Base-by-base conservation (phyloP, 1,140 invertebrate species). In the Gryon sp. region DNA sequence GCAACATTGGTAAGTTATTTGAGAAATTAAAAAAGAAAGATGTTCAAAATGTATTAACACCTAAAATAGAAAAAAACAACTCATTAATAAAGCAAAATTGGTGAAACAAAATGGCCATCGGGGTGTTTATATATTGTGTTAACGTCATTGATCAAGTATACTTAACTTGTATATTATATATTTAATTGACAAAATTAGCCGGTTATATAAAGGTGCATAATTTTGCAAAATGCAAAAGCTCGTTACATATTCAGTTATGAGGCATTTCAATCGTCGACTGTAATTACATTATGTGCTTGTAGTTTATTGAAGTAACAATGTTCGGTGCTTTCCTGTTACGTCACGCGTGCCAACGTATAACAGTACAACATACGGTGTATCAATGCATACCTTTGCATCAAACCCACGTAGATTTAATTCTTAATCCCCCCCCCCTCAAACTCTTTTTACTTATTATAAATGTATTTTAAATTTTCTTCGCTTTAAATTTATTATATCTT, bases 321-420 rank as follows among this genome's bases (percentile, higher is more conserved):
- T 69, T 77, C 68, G 53, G 76, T 76, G 66, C 80, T 82, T 86
- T 86, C 80, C 83, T 83, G 83, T 84, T 83, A 82, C 82, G 83
- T 86, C 81, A 85, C 81, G 83, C 82, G 83, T 85, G 83, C 83
- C 83, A 79, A 83, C 76, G 81, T 78, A 86, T 86, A 86, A 86
- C 84, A 86, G 84, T 84, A 84, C 79, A 79, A 52, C 59, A 55
- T 80, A 81, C 76, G 76, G 79, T 81, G 73, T 76, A 79, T 66
- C 43, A 65, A 19, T 75, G 63, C 60, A 72, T 72, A 77, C 60
- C 45, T 77, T 59, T 55, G 62, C 60, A 77, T 66, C 75, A 72
- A 72, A 70, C 40, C 45, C 57, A 24, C 12, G 32, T 11, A 12
- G 1, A 34, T 12, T 12, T 11, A 9, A 12, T 12, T 34, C 32